These are phyloP conservation scores for Eolophus roseicapilla DNA, from an alignment of 2,113 vertebrate species.

Conservation along the genomic window DNA sequence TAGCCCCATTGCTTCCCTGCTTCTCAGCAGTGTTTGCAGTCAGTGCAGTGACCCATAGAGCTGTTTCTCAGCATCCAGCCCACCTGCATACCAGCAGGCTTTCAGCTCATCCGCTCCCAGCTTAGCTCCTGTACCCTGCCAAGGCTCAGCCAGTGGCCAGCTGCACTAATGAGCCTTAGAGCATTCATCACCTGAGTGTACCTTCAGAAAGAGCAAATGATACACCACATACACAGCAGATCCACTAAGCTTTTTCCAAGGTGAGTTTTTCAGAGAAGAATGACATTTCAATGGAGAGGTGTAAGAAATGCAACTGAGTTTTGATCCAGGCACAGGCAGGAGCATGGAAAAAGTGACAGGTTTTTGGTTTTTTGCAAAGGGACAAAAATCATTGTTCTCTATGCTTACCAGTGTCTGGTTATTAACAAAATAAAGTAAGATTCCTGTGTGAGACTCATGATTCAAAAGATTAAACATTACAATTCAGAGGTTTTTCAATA, in stretches of 20 bases:
- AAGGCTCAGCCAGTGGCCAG: neutral
- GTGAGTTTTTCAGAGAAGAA: neutral
- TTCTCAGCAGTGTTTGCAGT: neutral
- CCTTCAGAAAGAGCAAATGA: neutral
- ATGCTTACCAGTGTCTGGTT: neutral
- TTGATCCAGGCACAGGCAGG: neutral
- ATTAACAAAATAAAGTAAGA: neutral
- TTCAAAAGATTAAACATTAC: neutral
- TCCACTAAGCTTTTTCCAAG: neutral
- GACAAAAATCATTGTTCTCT: neutral
- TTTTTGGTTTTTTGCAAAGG: neutral
- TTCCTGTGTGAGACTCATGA: neutral
- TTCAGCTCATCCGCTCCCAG: neutral
- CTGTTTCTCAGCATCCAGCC: neutral
- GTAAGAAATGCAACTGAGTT: neutral
- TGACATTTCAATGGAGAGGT: neutral
- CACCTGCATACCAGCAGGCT: neutral
- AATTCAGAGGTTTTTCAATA: neutral
- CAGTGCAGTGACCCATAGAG: accelerated
- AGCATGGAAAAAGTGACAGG: neutral
- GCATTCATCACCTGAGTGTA: accelerated
- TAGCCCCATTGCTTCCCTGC: neutral
- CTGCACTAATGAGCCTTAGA: accelerated
- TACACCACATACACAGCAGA: neutral
- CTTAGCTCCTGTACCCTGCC: neutral